These are phyloP conservation scores for Epinotia demarniana DNA, from an alignment of 2,888 invertebrate genomes.

Conservation along the genomic window DNA sequence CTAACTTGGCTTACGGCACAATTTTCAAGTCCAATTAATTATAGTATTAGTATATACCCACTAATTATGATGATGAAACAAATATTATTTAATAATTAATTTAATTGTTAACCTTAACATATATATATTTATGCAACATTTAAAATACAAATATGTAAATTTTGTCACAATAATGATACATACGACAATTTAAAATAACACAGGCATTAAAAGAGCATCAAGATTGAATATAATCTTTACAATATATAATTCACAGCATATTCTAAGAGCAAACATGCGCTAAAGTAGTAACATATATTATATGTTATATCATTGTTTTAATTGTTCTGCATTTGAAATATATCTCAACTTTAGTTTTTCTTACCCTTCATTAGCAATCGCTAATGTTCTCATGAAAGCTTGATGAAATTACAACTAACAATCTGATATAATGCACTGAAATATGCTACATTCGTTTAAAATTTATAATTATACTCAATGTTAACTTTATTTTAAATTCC, in stretches of 20 bases:
- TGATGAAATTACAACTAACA: conserved; percentile 6
- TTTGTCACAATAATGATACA: neutral
- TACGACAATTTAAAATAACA: conserved; percentile 13
- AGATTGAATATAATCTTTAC: neutral
- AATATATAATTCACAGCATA: conserved; percentile 10
- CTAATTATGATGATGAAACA: neutral
- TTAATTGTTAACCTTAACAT: conserved; percentile 1
- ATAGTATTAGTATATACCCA: neutral
- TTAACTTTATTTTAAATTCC: neutral
- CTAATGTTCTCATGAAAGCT: neutral
- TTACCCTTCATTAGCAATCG: neutral
- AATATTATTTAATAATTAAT: conserved; percentile 7
- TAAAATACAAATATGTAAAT: neutral
- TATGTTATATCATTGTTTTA: neutral
- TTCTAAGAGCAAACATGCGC: neutral
- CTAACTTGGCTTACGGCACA: neutral
- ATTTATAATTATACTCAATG: neutral
- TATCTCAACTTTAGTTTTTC: neutral
- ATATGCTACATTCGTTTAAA: conserved; percentile 13
- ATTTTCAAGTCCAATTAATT: neutral
- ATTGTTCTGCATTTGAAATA: conserved; percentile 3
- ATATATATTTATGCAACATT: conserved; percentile 8
- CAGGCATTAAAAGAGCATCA: neutral
- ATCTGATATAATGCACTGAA: conserved; percentile 13
- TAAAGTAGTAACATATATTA: neutral